Evolutionary conservation across 2,888 invertebrate genomes (phyloP).

Genomic region (Cyrtodaria siliqua): DNA sequence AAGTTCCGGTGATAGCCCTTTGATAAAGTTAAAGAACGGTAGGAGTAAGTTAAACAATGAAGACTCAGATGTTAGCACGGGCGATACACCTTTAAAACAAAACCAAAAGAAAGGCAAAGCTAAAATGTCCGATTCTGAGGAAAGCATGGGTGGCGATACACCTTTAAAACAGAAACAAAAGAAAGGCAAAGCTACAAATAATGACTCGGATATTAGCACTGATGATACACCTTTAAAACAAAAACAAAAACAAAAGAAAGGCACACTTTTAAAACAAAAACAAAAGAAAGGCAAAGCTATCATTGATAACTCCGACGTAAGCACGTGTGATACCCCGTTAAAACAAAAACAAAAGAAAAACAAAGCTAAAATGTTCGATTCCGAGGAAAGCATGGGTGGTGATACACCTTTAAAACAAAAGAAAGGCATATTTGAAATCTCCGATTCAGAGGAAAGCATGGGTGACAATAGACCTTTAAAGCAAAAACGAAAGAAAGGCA

Average conservation of each 20-base stretch:
- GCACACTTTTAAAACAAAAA: background rate
- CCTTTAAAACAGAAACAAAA: constrained; percentile 18
- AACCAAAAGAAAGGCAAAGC: background rate
- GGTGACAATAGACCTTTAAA: constrained; percentile 10
- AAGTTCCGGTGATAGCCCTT: constrained; percentile 17
- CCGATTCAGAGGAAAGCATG: constrained; percentile 4
- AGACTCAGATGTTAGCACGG: background rate
- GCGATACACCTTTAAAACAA: background rate
- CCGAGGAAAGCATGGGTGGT: constrained; percentile 9
- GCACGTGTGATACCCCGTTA: constrained; percentile 12
- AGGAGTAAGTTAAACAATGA: background rate
- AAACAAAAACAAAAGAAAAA: background rate
- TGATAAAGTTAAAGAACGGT: constrained; percentile 7
- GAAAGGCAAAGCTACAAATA: constrained; percentile 1
- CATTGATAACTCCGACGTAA: background rate
- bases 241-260: background rate
- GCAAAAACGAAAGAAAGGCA: background rate
- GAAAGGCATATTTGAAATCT: background rate
- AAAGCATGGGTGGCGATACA: constrained; percentile 16
- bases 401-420: constrained; percentile 26
- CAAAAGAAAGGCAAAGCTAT: background rate
- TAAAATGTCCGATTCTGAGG: background rate
- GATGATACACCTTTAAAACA: constrained; percentile 10
- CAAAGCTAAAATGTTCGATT: background rate
- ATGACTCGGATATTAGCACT: constrained; percentile 5